phyloP scores from a whole-genome alignment of 37 sponge, comb jelly and placozoan genomes.

The Ephydatia muelleri region DNA sequence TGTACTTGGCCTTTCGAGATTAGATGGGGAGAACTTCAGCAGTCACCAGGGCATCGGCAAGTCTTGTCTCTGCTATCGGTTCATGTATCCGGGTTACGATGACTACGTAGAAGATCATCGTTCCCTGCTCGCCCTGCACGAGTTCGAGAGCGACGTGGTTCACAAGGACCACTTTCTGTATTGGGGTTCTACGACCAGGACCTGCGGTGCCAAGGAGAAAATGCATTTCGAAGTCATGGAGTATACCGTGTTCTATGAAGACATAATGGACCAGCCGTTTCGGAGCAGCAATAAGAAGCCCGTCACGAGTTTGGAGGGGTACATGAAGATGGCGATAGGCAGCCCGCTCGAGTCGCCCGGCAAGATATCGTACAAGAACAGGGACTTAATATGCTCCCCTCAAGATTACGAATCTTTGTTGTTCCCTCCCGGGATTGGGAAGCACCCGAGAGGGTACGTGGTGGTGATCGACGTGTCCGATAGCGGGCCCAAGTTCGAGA shows the following conservation, averaged over 20 bases:
- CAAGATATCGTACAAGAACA: constrained; percentile 50
- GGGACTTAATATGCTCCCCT: constrained; percentile 19
- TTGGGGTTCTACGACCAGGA: constrained; percentile 47
- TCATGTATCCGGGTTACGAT: constrained; percentile 64
- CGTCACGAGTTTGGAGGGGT: constrained; percentile 5
- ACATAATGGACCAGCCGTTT: constrained; percentile 55
- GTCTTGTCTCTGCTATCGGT: constrained; percentile 72
- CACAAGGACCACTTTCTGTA: constrained; percentile 56
- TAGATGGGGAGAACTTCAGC: not conserved
- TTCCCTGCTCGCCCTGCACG: constrained; percentile 59
- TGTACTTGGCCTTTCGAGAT: constrained; percentile 48
- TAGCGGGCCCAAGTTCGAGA: constrained; percentile 21
- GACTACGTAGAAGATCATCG: constrained; percentile 50
- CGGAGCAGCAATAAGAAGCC: not conserved
- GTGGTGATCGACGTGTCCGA: constrained; percentile 54
- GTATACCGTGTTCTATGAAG: constrained; percentile 70
- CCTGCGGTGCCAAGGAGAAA: not conserved
- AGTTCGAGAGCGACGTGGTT: constrained; percentile 61
- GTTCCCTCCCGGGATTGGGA: constrained; percentile 35
- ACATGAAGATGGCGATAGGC: constrained; percentile 26
- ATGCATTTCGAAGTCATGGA: constrained; percentile 58
- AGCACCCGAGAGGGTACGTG: constrained; percentile 31
- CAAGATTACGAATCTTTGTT: not conserved
- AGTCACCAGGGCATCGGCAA: constrained; percentile 60
- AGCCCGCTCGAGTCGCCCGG: constrained; percentile 41